Evolutionary conservation across 1,140 invertebrate genomes (phyloP), one percentile per base, ranked within the genome.

Genomic region (Subanguina moxae): DNA sequence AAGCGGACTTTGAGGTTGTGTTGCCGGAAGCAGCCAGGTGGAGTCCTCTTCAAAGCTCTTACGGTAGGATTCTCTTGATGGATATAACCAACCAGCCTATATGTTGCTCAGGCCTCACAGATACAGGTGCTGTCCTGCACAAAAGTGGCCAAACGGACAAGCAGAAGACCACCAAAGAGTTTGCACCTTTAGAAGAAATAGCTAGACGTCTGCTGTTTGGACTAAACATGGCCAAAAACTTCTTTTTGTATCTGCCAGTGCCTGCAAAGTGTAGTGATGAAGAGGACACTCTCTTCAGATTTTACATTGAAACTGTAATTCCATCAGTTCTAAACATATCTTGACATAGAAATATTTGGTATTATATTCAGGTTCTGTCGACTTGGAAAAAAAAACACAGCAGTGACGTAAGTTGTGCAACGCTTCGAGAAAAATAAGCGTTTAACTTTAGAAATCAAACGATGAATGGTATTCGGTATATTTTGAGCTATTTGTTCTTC

Each of bases 151-250:
- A 52, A 15, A 7, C 48, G 3, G 48, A 52, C n/a, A 52, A 15
- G 23, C 48, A 52, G 8, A 25, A 21, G 11, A 3, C n/a, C 21
- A 28, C 58, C n/a, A 61, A 61, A 13, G 65, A 73, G 21, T 67
- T 75, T 59, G 73, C 73, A 11, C 23, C 62, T 1, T 32, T 45
- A 19, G 73, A 75, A 21, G 76, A 75, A 62, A 57, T 77, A 17
- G 56, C 64, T 0, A 25, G 42, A 62, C 62, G 73, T 0, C 58
- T 75, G 21, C 15, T 62, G 8, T 75, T 78, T 57, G 70, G 61
- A 15, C 58, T 75, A 23, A 30, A 56, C 46, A 61, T 61, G 57
- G 23, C 71, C 5, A 70, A 73, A 21, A 65, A 67, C 57, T n/a
- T 76, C 13, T 75, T 75, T 25, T 19, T 75, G 17, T 75, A 68